Conservation (phyloP, 53 echinoderm and acorn worm species). For the Astropecten irregularis region DNA sequence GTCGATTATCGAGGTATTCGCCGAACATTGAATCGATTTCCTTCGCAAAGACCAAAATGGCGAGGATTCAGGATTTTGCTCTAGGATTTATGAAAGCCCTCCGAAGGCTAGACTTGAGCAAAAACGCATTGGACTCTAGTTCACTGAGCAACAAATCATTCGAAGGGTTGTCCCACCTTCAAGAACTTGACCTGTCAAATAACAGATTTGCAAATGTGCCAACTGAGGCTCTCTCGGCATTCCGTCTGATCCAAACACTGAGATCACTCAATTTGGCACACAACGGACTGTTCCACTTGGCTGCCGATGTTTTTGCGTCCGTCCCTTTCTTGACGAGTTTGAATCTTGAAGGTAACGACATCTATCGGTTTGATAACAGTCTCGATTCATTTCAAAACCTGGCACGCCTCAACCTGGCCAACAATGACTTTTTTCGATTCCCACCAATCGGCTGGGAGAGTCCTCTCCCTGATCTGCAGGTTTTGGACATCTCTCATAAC, state of each 20-base stretch:
- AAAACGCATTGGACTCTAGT: neutral
- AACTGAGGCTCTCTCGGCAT: neutral
- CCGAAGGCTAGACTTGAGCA: conserved; percentile 8
- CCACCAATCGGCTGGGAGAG: conserved; percentile 13
- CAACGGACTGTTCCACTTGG: neutral
- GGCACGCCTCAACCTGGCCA: neutral
- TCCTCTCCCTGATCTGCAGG: neutral
- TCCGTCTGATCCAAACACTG: neutral
- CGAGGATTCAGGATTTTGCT: neutral
- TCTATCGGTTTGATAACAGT: neutral
- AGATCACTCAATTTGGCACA: neutral
- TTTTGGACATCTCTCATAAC: conserved; percentile 9
- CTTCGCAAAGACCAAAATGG: neutral
- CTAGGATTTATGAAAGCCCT: neutral
- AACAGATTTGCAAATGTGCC: neutral
- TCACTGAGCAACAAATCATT: neutral
- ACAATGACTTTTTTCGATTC: conserved; percentile 1
- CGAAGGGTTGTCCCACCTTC: neutral
- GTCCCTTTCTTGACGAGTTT: conserved; percentile 15
- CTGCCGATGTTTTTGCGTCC: neutral
- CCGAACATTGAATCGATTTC: neutral
- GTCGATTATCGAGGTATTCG: neutral
- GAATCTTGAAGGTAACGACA: conserved; percentile 2
- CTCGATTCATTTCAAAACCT: neutral
- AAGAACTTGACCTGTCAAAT: conserved; percentile 10